Base-by-base conservation (phyloP, 92 coral and sea anemone genomes). In the Meandrina meandrites region DNA sequence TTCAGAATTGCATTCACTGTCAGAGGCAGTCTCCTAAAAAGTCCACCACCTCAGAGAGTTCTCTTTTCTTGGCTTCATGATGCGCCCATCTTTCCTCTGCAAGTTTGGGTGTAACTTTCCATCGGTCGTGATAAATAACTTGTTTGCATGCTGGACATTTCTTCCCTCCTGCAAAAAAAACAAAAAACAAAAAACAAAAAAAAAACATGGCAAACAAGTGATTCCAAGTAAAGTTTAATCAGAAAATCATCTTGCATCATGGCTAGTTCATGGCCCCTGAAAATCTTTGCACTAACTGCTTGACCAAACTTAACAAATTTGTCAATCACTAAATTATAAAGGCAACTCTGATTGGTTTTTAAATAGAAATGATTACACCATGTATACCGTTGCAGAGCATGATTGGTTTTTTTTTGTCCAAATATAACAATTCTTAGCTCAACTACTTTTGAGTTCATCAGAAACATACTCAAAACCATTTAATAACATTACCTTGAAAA, bases 11-110 rank as follows among this genome's bases (percentile, higher is more conserved):
- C 50, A 75, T 0, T 53, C 13, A 21, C 30, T 51, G 67, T 89
- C 83, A 92, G 31, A 87, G 86, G 50, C 96, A 96, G 84, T 97
- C 99, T 84, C 92, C 92, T 19, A 97, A 82, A 86, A 97, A 97
- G 94, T 97, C 99, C 64, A 93, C 98, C 48, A 97, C 99, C 91
- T 97, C 99, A 34, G 98, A 91, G 8, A 97, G 94, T 87, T 97
- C 99, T 76, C 99, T 89, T 84, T 95, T 94, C 84, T 95, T 97
- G 57, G 99, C 99, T 71, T 97, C 97, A 54, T 97, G 96, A 71
- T 97, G 99, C 3, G 99, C 97, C 99, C 99, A 97, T 76, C 99
- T 88, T 30, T 96, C 97, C 74, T 97, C 99, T 34, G 99, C 99
- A 30, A 97, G 89, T 79, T 79, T 95, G 5, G 99, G 99, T 9